Conservation (phyloP, 2,888 invertebrate species). For the Drosophila tripunctata region DNA sequence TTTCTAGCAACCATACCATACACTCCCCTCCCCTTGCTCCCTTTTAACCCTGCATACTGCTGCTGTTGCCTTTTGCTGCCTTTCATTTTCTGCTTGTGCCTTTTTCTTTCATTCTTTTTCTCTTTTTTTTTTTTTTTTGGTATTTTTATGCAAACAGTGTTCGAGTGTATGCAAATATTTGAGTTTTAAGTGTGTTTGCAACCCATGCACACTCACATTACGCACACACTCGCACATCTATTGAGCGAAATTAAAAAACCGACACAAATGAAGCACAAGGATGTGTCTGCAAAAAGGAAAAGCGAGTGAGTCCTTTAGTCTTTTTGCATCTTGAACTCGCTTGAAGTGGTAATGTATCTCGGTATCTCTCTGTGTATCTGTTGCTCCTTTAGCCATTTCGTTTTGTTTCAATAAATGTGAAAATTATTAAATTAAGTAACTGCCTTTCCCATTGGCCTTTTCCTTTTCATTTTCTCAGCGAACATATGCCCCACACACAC, state of each 20-base stretch:
- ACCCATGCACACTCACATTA: slow-evolving; percentile 36
- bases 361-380: too few species aligned
- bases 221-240: slow-evolving; percentile 8
- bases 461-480: slow-evolving; percentile 15
- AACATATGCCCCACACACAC: slow-evolving; percentile 33
- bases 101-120: slow-evolving; percentile 23
- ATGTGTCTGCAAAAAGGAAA: slow-evolving; percentile 43
- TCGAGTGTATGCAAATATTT: slow-evolving; percentile 82
- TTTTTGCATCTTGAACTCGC: slow-evolving; percentile 5
- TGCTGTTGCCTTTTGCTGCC: slow-evolving; percentile 43
- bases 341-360: background rate
- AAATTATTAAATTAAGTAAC: slow-evolving; percentile 81
- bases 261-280: slow-evolving; percentile 74
- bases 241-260: slow-evolving; percentile 73
- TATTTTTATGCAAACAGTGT: slow-evolving; percentile 80
- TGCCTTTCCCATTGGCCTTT: slow-evolving; percentile 39
- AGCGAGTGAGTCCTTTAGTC: too few species aligned
- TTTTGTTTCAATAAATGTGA: slow-evolving; percentile 77
- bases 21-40: background rate
- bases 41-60: background rate
- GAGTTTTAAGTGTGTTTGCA: slow-evolving; percentile 81
- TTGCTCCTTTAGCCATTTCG: slow-evolving; percentile 31
- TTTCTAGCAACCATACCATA: background rate
- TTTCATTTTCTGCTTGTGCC: slow-evolving; percentile 43
- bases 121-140: slow-evolving; percentile 55